These are phyloP conservation scores for Acanthis flammea DNA, from an alignment of 2,797 vertebrate species.

Conservation along the genomic window DNA sequence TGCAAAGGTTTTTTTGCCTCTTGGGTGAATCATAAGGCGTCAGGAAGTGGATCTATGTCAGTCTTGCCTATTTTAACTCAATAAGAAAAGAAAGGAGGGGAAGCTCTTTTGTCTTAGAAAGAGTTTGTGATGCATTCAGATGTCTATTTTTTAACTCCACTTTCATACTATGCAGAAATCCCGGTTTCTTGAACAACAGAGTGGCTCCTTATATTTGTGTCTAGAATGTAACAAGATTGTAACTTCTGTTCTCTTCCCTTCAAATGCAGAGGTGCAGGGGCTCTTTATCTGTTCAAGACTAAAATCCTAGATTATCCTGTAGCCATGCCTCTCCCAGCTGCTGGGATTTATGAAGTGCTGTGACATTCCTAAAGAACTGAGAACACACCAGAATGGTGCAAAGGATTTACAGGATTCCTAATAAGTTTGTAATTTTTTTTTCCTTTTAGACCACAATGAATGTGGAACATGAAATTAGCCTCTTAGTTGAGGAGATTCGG, in stretches of 20 bases:
- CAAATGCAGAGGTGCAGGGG: neutral
- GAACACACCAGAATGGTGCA: accelerated
- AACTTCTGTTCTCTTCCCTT: neutral
- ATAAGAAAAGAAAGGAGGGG: neutral
- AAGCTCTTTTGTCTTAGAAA: neutral
- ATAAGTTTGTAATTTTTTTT: neutral
- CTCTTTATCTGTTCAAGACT: neutral
- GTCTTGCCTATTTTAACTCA: neutral
- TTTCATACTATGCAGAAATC: neutral
- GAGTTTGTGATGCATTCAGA: neutral
- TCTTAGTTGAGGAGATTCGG: conserved; percentile 89
- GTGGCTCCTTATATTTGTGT: neutral
- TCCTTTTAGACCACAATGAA: conserved; percentile 83
- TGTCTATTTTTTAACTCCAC: accelerated
- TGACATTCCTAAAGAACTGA: neutral
- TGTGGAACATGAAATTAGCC: conserved; percentile 84
- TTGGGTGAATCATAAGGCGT: neutral
- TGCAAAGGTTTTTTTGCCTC: neutral
- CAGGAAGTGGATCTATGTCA: neutral
- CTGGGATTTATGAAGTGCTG: neutral
- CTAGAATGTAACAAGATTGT: neutral
- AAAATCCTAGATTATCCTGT: neutral
- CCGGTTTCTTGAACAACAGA: neutral
- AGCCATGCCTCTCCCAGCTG: neutral
- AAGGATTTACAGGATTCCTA: neutral